Evolutionary conservation across 1,140 invertebrate genomes (phyloP).

Genomic region (Drosophila serrata): DNA sequence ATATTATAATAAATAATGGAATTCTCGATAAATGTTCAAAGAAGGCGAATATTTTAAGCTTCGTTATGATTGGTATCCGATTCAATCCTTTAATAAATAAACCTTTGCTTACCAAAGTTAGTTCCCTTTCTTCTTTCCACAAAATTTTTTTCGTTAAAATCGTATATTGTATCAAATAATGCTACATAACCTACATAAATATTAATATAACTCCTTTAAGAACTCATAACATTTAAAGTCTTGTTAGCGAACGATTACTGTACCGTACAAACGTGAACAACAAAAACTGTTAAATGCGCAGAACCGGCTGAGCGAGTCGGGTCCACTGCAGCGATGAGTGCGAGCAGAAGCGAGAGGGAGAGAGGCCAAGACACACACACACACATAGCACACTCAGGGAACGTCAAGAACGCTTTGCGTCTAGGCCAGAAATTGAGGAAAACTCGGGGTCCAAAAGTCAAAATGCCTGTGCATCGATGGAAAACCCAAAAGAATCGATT

Average conservation of each 20-base stretch:
- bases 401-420: slow-evolving; percentile 54
- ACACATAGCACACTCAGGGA: not conserved
- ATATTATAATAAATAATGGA: no score
- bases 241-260: slow-evolving; percentile 3
- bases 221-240: not conserved
- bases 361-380: not conserved
- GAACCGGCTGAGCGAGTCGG: slow-evolving; percentile 80
- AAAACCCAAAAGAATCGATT: slow-evolving; percentile 71
- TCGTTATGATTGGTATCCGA: no score
- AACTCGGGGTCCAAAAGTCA: slow-evolving; percentile 57
- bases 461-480: slow-evolving; percentile 36
- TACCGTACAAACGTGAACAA: slow-evolving; percentile 61
- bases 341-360: slow-evolving; percentile 5
- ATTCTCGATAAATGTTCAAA: no score
- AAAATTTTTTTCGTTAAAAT: no score
- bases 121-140: no score
- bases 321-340: slow-evolving; percentile 36
- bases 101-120: no score
- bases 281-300: slow-evolving; percentile 67
- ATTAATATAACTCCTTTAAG: not conserved
- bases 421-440: slow-evolving; percentile 45
- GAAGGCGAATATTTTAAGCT: no score
- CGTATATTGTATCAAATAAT: no score
- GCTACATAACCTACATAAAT: no score
- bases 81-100: no score